Conservation (phyloP, 1,140 invertebrate species). For the Oryctes rhinoceros region DNA sequence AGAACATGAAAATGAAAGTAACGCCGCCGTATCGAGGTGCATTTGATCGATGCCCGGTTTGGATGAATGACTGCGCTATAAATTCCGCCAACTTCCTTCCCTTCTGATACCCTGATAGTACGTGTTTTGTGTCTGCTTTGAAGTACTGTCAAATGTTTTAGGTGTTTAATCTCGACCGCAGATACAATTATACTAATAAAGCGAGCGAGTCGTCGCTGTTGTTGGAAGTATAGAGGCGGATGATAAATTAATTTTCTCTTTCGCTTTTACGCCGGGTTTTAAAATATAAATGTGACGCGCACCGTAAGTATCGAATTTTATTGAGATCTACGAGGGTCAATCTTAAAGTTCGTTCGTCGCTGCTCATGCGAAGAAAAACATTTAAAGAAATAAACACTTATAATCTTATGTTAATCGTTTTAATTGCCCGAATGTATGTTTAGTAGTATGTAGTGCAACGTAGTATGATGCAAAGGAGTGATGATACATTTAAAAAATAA, state of each 20-base stretch:
- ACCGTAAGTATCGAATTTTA: not conserved
- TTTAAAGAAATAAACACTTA: too few species aligned
- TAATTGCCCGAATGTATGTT: too few species aligned
- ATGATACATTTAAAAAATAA: too few species aligned
- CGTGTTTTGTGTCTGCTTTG: slow-evolving; percentile 25
- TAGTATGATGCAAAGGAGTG: too few species aligned
- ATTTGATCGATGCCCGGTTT: not conserved
- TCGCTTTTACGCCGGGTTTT: not conserved
- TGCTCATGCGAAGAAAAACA: too few species aligned
- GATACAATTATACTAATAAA: not conserved
- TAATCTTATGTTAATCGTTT: too few species aligned
- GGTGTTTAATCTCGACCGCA: not conserved
- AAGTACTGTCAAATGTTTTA: slow-evolving; percentile 20
- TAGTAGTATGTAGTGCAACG: too few species aligned
- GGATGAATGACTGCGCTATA: not conserved
- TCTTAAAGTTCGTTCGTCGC: too few species aligned
- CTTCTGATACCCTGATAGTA: slow-evolving; percentile 25
- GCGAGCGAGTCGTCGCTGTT: not conserved
- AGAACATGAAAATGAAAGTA: not conserved
- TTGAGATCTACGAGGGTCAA: too few species aligned
- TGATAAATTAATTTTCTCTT: too few species aligned
- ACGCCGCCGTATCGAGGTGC: not conserved
- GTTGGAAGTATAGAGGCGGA: not conserved
- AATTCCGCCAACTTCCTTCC: slow-evolving; percentile 12
- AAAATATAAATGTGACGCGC: not conserved